Conservation (phyloP, 2,113 vertebrate species). For the Brachirus orientalis region DNA sequence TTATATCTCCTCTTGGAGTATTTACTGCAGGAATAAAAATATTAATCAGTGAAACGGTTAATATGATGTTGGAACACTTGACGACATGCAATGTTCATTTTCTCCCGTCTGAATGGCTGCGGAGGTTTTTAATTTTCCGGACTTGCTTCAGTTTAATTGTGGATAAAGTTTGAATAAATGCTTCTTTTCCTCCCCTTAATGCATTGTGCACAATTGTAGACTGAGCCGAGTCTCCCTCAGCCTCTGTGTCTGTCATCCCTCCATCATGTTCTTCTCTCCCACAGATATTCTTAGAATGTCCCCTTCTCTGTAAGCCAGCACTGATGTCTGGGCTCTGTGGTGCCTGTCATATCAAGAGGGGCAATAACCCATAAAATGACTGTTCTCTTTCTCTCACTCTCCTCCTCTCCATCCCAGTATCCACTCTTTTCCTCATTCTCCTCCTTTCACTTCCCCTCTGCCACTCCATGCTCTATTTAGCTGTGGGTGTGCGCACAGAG, state of each 20-base stretch:
- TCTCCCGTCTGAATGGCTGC: neutral
- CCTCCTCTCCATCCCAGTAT: conserved; percentile 41
- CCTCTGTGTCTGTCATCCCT: too few species aligned
- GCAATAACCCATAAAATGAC: conserved; percentile 80
- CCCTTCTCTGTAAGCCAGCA: conserved; percentile 29
- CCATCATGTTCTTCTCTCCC: conserved; percentile 30
- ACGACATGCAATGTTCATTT: too few species aligned
- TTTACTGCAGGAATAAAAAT: neutral
- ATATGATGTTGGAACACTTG: neutral
- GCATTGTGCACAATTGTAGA: too few species aligned
- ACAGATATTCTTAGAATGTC: conserved; percentile 18
- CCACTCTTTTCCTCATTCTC: conserved; percentile 36
- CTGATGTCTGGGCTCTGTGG: conserved; percentile 66
- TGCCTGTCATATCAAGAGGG: conserved; percentile 73
- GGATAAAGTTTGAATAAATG: neutral
- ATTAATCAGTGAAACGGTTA: neutral
- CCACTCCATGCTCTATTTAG: conserved; percentile 63
- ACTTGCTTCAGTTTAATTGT: neutral
- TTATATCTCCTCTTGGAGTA: too few species aligned
- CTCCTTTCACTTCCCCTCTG: conserved; percentile 38
- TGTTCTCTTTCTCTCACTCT: conserved; percentile 56
- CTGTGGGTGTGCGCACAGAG: conserved; percentile 13
- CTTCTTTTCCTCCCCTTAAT: neutral
- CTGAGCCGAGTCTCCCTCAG: too few species aligned
- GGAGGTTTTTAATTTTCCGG: conserved; percentile 11